These are phyloP conservation scores for Peromyscus eremicus DNA, from an alignment of 2,797 vertebrate genomes.

Conservation along the genomic window DNA sequence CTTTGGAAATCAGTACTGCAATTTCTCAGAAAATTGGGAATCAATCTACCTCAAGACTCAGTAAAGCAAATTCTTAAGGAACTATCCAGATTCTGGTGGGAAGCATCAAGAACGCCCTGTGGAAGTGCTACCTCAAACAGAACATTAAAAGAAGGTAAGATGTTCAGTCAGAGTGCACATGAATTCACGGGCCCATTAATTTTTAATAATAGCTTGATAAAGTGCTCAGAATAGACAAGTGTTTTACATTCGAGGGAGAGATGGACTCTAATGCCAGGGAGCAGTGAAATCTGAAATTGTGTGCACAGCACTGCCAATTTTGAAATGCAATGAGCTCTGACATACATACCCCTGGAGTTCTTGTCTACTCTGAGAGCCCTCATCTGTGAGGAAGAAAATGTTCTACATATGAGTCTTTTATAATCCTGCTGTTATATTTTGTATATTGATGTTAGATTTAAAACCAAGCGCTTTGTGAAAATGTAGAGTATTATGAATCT, in stretches of 20 bases:
- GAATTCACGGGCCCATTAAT: neutral
- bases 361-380: conserved; percentile 64
- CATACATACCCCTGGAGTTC: conserved; percentile 50
- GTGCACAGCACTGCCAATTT: conserved; percentile 26
- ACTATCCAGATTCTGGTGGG: neutral
- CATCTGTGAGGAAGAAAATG: conserved; percentile 65
- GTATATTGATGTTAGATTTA: conserved; percentile 49
- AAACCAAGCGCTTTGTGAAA: conserved; percentile 64
- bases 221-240: neutral
- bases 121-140: neutral
- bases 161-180: neutral
- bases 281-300: conserved; percentile 70
- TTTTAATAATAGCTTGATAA: conserved; percentile 2
- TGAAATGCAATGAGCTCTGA: conserved; percentile 43
- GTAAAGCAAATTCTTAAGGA: neutral
- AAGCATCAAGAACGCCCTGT: neutral
- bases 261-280: conserved; percentile 16
- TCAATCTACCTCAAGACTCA: too few relatives aligned
- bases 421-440: conserved; percentile 62
- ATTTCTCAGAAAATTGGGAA: too few relatives aligned
- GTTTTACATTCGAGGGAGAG: neutral
- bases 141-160: conserved; percentile 29
- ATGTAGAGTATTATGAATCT: conserved; percentile 48
- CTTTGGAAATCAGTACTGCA: too few relatives aligned
- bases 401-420: conserved; percentile 61